phyloP scores from a whole-genome alignment of 53 echinoderm and acorn worm genomes.

The Echinarachnius parma region DNA sequence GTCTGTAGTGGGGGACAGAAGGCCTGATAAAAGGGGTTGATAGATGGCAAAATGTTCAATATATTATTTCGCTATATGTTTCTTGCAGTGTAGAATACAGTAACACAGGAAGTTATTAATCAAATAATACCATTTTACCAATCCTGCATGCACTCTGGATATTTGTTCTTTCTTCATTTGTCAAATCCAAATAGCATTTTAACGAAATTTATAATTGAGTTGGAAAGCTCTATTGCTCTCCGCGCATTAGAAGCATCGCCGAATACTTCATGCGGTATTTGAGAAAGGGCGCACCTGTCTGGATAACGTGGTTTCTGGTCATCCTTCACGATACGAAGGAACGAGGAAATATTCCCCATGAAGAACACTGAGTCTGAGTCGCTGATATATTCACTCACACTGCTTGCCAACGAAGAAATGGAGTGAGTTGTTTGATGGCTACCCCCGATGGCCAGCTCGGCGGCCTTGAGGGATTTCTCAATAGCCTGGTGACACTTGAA shows the following conservation, averaged over 20 bases:
- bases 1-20: too few species aligned
- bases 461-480: conserved; percentile 50
- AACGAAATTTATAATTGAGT: too few species aligned
- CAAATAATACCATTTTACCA: too few species aligned
- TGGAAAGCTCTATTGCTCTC: too few species aligned
- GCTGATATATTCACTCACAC: not conserved
- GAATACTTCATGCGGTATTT: conserved; percentile 17
- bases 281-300: conserved; percentile 16
- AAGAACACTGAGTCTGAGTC: not conserved
- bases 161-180: too few species aligned
- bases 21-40: too few species aligned
- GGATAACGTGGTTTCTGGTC: conserved; percentile 10
- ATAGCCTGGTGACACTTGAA: conserved; percentile 30
- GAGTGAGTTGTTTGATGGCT: not conserved
- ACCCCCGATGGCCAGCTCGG: conserved; percentile 21
- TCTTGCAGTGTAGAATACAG: too few species aligned
- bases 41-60: too few species aligned
- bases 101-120: too few species aligned
- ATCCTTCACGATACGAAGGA: not conserved
- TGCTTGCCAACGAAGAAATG: not conserved
- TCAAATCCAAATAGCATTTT: too few species aligned
- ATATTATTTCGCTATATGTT: too few species aligned
- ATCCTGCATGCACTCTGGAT: too few species aligned
- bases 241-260: not conserved
- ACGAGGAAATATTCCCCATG: not conserved